These are phyloP conservation scores for Incurvaria masculella DNA, from an alignment of 2,888 invertebrate species.

Conservation along the genomic window DNA sequence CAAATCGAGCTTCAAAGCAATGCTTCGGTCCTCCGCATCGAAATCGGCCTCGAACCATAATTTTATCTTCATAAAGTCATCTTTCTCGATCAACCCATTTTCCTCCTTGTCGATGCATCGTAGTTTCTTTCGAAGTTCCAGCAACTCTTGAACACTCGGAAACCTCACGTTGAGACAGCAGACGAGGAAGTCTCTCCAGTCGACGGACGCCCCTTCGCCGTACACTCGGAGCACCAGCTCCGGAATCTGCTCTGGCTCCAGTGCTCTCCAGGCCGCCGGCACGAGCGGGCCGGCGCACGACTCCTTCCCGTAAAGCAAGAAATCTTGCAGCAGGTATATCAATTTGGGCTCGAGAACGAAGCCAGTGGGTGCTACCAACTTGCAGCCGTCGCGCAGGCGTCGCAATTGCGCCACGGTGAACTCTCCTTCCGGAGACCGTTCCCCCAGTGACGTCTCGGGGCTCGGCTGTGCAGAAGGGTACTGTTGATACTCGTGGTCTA, in stretches of 20 bases:
- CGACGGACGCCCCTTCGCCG: slow-evolving; percentile 53
- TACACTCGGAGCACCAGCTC: slow-evolving; percentile 46
- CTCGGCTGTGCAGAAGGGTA: slow-evolving; percentile 22
- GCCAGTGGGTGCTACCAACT: slow-evolving; percentile 42
- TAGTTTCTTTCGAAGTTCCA: slow-evolving; percentile 45
- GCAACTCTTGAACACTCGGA: slow-evolving; percentile 53
- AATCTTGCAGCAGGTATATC: slow-evolving; percentile 51
- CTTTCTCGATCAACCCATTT: slow-evolving; percentile 33
- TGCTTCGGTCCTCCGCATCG: slow-evolving; percentile 8
- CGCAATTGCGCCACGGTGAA: slow-evolving; percentile 39
- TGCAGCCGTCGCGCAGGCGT: slow-evolving; percentile 32
- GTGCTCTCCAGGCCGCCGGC: slow-evolving; percentile 36
- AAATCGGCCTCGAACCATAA: slow-evolving; percentile 16
- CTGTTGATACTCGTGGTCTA: slow-evolving; percentile 43
- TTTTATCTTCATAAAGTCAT: slow-evolving; percentile 28
- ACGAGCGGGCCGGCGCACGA: slow-evolving; percentile 34
- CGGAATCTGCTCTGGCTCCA: slow-evolving; percentile 41
- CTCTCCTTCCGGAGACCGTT: slow-evolving; percentile 25
- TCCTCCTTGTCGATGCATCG: slow-evolving; percentile 40
- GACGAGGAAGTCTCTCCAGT: slow-evolving; percentile 67
- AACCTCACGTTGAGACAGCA: slow-evolving; percentile 54
- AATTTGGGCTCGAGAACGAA: slow-evolving; percentile 43
- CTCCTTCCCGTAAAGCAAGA: slow-evolving; percentile 45
- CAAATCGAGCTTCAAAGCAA: slow-evolving; percentile 20
- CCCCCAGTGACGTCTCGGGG: slow-evolving; percentile 20